Percentiles rank a stretch among this genome's conserved stretches.
Evolutionary conservation across 2,113 vertebrate species (phyloP).

Genomic region (Capreolus pygargus): DNA sequence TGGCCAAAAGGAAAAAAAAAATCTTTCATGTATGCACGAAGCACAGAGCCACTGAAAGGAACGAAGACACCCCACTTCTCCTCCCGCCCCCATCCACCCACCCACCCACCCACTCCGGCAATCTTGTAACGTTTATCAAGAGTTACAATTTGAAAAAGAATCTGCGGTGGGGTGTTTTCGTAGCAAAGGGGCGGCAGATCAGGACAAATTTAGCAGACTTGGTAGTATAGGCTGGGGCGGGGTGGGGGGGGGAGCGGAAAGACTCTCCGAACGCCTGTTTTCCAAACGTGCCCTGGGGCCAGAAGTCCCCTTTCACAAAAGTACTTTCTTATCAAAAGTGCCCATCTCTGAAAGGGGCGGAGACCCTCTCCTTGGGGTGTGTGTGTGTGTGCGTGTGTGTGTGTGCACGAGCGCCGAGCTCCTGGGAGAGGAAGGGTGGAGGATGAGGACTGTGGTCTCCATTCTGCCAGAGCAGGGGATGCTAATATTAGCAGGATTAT

Average conservation of each 20-base stretch:
- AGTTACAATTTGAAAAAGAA: background rate
- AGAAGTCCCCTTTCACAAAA: slow-evolving; percentile 10
- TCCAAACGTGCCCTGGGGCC: slow-evolving; percentile 29
- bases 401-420: background rate
- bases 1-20: slow-evolving; percentile 27
- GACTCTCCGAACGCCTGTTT: background rate
- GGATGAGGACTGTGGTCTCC: slow-evolving; percentile 56
- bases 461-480: slow-evolving; percentile 32
- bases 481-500: slow-evolving; percentile 70
- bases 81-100: background rate
- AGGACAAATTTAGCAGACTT: background rate
- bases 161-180: background rate
- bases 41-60: slow-evolving; percentile 12
- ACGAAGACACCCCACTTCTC: background rate
- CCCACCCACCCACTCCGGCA: background rate
- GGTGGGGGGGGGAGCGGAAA: background rate
- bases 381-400: background rate
- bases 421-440: slow-evolving; percentile 50
- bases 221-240: background rate
- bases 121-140: background rate
- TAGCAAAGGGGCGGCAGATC: slow-evolving; percentile 43
- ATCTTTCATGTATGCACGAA: slow-evolving; percentile 20
- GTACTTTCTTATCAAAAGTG: background rate
- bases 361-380: background rate
- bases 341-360: background rate